Conservation (phyloP, 2,113 vertebrate species). For the Polypterus senegalus region DNA sequence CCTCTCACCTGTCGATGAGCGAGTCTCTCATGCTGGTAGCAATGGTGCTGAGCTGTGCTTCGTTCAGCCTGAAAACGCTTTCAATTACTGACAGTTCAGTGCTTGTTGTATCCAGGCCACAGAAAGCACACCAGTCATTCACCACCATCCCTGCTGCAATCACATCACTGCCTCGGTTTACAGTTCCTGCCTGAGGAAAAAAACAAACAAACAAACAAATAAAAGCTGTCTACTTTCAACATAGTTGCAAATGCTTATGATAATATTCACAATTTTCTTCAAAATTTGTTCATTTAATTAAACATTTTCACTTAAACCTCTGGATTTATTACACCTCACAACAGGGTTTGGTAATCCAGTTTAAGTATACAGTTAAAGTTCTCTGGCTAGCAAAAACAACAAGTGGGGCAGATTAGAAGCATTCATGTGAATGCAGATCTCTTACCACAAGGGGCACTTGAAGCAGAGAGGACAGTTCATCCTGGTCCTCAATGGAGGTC, state of each 20-base stretch:
- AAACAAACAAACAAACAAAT: not conserved
- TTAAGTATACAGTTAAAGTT: too few relatives aligned
- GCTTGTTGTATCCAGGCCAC: conserved; percentile 91
- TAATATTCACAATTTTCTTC: too few relatives aligned
- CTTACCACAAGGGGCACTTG: conserved; percentile 95
- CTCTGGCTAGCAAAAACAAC: too few relatives aligned
- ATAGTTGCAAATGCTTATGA: too few relatives aligned
- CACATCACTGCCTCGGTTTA: conserved; percentile 94
- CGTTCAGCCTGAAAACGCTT: conserved; percentile 81
- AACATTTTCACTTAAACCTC: too few relatives aligned
- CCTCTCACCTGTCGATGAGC: conserved; percentile 80
- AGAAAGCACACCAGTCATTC: conserved; percentile 96
- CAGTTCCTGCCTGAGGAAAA: conserved; percentile 70
- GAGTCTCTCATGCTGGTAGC: conserved; percentile 91
- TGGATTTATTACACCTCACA: not conserved
- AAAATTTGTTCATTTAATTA: too few relatives aligned
- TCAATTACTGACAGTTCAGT: conserved; percentile 93
- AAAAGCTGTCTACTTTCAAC: too few relatives aligned
- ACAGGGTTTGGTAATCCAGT: not conserved
- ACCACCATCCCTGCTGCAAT: conserved; percentile 89
- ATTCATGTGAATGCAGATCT: not conserved
- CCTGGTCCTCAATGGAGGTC: conserved; percentile 88
- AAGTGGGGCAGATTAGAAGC: too few relatives aligned
- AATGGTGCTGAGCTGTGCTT: conserved; percentile 80
- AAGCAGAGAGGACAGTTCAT: conserved; percentile 86